A percentile compares a stretch with the other conserved stretches of the same genome.
Evolutionary conservation across 2,888 invertebrate species (phyloP).

Genomic region (Nemotelus pantherinus): DNA sequence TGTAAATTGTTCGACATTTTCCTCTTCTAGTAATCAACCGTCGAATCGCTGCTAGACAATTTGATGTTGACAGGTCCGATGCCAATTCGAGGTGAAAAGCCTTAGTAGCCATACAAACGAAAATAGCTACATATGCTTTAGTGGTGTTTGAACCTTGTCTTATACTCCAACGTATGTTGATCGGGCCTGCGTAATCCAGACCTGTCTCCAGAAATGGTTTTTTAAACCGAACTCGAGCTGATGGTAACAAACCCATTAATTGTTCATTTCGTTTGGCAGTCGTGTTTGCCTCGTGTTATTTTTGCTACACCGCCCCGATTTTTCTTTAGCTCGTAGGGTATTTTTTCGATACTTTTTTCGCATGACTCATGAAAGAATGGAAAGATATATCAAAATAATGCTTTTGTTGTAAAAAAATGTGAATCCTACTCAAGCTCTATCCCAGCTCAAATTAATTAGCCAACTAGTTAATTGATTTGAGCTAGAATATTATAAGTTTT

Average conservation of each 20-base stretch:
- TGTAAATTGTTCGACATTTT: background rate
- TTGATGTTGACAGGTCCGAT: background rate
- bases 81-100: background rate
- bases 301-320: background rate
- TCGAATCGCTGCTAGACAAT: background rate
- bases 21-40: background rate
- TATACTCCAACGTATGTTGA: background rate
- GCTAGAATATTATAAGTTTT: no score
- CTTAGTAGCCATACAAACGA: background rate
- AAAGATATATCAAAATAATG: no score
- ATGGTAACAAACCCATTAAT: background rate
- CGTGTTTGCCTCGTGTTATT: background rate
- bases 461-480: no score
- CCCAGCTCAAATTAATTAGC: no score
- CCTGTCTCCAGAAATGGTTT: background rate
- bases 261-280: background rate
- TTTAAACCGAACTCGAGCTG: background rate
- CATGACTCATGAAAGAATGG: no score
- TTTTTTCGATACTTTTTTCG: no score
- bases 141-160: background rate
- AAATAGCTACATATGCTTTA: no score
- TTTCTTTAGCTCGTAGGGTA: no score
- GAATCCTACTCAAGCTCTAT: no score
- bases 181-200: background rate
- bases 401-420: no score